Conservation (phyloP, 1,140 invertebrate species). For the Phymorhynchus buccinoides region DNA sequence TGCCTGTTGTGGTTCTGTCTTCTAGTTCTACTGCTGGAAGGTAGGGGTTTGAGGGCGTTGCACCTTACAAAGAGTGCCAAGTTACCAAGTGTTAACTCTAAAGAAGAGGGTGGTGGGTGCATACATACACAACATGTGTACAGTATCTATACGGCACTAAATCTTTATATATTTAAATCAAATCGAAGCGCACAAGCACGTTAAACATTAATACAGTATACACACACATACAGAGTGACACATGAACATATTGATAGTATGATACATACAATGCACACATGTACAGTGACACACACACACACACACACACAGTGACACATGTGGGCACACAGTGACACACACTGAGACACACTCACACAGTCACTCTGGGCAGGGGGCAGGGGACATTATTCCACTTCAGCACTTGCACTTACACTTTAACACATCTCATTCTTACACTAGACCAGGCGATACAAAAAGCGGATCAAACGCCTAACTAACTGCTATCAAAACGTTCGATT, state of each 20-base stretch:
- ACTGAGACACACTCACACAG: background rate
- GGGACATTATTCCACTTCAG: background rate
- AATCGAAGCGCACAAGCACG: background rate
- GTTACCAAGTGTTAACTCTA: too few relatives aligned
- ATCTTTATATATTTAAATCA: background rate
- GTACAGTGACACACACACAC: background rate
- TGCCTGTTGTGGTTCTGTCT: too few relatives aligned
- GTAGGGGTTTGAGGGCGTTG: too few relatives aligned
- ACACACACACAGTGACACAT: background rate
- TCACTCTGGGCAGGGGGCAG: background rate
- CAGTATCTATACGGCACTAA: too few relatives aligned
- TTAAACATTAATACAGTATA: background rate
- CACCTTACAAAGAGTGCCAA: too few relatives aligned
- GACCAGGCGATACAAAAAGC: background rate
- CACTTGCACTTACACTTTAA: background rate
- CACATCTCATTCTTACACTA: background rate
- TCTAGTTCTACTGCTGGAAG: too few relatives aligned
- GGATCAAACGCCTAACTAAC: too few relatives aligned
- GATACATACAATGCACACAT: background rate
- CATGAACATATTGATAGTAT: background rate
- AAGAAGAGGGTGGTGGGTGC: background rate
- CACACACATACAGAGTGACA: background rate
- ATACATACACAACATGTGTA: background rate
- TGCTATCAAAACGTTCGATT: conserved; percentile 63
- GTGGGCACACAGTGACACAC: background rate